Evolutionary conservation across 2,888 invertebrate species (phyloP).

Genomic region (Platycnemis pennipes): DNA sequence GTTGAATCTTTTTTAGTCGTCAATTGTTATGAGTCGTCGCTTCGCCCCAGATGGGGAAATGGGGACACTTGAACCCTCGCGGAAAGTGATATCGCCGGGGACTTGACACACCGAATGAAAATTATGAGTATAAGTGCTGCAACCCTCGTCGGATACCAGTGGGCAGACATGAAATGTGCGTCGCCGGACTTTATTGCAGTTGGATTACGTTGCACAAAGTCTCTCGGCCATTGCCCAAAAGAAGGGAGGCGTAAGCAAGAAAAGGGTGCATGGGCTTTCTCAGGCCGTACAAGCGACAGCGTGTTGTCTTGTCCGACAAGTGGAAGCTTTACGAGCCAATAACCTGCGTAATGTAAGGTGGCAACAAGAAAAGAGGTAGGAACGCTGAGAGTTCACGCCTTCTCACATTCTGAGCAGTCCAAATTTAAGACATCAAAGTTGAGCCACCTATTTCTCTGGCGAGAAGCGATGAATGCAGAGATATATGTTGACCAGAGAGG

Average conservation of each 20-base stretch:
- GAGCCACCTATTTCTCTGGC: background rate
- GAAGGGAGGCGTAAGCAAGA: background rate
- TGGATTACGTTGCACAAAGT: background rate
- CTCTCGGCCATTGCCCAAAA: background rate
- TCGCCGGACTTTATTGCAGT: background rate
- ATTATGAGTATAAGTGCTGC: background rate
- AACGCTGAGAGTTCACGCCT: background rate
- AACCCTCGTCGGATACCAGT: background rate
- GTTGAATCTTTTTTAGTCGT: too few relatives aligned
- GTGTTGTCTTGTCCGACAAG: background rate
- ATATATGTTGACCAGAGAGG: too few relatives aligned
- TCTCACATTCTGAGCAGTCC: background rate
- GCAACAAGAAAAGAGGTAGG: background rate
- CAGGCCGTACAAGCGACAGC: background rate
- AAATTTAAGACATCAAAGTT: background rate
- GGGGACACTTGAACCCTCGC: background rate
- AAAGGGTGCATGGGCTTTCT: background rate
- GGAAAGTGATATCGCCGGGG: background rate
- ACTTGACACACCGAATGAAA: background rate
- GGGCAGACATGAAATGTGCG: background rate
- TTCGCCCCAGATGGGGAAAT: background rate
- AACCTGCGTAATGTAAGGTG: background rate
- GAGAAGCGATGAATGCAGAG: background rate
- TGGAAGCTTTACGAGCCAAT: constrained; percentile 23
- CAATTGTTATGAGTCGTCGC: background rate